phyloP scores from a whole-genome alignment of 2,797 vertebrate genomes.

The Ambastaia sidthimunki region DNA sequence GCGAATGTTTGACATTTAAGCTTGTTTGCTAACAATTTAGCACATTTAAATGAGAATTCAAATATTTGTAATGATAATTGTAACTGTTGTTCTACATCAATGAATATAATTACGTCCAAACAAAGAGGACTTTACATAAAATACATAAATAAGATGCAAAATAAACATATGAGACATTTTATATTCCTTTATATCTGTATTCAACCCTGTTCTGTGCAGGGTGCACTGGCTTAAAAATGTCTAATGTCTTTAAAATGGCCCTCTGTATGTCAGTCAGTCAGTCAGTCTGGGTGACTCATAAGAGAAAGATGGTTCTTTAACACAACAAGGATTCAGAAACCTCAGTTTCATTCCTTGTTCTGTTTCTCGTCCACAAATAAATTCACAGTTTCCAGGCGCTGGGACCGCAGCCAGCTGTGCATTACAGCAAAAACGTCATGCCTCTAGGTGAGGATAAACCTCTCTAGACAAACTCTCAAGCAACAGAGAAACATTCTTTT shows the following conservation, averaged over 20 bases:
- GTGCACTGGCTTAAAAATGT: constrained; percentile 3
- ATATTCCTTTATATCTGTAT: not conserved
- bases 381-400: not conserved
- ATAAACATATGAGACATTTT: not conserved
- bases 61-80: too few species aligned
- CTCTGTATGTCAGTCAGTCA: not conserved
- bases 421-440: constrained; percentile 3
- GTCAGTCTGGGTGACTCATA: not conserved
- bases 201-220: not conserved
- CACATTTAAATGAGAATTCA: too few species aligned
- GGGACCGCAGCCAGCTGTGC: constrained; percentile 7
- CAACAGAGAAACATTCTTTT: not conserved
- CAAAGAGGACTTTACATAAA: not conserved
- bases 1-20: too few species aligned
- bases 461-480: not conserved
- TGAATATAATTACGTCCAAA: too few species aligned
- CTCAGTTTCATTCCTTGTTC: not conserved
- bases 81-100: too few species aligned
- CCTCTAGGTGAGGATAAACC: constrained; percentile 13
- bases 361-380: constrained; percentile 16
- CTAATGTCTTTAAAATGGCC: not conserved
- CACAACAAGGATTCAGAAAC: not conserved
- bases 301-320: not conserved
- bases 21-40: too few species aligned
- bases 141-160: too few species aligned